Percentiles rank a stretch among this genome's conserved stretches.
phyloP scores from a whole-genome alignment of 2,797 vertebrate species.

The Silurus lanzhouensis region DNA sequence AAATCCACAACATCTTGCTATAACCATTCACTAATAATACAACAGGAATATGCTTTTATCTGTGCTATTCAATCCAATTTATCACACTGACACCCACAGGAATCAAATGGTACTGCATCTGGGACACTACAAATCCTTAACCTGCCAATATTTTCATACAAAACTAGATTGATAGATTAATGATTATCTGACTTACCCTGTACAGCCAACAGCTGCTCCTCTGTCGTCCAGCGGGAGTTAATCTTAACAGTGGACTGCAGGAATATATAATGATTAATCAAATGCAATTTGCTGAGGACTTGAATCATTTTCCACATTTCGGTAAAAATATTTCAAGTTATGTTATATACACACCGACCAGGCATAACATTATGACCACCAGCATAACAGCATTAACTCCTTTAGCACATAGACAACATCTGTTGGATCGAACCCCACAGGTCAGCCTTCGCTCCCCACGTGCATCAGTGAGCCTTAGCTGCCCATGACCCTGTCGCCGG shows the following conservation, averaged over 20 bases:
- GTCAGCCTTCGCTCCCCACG: too few relatives aligned
- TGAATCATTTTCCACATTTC: not conserved
- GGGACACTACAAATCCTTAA: not conserved
- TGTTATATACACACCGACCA: too few relatives aligned
- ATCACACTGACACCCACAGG: too few relatives aligned
- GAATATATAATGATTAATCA: not conserved
- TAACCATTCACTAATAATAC: not conserved
- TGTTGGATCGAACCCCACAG: too few relatives aligned
- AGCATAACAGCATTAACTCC: too few relatives aligned
- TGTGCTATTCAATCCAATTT: not conserved
- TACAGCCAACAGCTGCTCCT: constrained; percentile 91
- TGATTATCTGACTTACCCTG: constrained; percentile 79
- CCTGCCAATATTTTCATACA: not conserved
- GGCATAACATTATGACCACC: too few relatives aligned
- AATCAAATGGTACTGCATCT: not conserved
- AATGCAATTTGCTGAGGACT: not conserved
- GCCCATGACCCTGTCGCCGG: too few relatives aligned
- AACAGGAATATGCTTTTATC: not conserved
- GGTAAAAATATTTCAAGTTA: not conserved
- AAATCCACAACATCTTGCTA: not conserved
- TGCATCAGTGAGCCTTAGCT: too few relatives aligned
- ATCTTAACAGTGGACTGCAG: constrained; percentile 81
- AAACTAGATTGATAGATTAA: not conserved
- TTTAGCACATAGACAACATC: too few relatives aligned
- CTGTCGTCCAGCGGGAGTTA: constrained; percentile 91